Evolutionary conservation across 2,113 vertebrate species (phyloP).

Genomic region (Podiceps cristatus): DNA sequence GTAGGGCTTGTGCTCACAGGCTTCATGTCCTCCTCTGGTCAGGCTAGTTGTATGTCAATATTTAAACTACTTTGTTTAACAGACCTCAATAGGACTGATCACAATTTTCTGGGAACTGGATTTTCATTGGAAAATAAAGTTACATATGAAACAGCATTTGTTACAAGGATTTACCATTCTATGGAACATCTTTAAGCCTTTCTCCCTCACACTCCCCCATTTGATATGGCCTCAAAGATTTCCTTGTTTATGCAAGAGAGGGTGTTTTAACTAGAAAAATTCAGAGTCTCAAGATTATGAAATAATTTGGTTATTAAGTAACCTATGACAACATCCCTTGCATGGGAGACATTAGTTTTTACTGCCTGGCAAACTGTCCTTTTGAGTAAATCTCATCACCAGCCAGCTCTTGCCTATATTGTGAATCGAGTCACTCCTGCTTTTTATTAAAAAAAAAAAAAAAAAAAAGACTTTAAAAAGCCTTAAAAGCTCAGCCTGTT

Average conservation of each 20-base stretch:
- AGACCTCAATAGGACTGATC: background rate
- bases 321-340: background rate
- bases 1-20: background rate
- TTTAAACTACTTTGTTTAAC: background rate
- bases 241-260: background rate
- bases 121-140: background rate
- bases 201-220: background rate
- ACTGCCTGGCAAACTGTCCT: background rate
- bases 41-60: background rate
- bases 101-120: background rate
- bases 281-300: background rate
- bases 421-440: background rate
- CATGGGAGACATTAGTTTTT: background rate
- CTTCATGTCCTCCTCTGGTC: background rate
- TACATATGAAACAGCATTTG: background rate
- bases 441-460: background rate
- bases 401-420: background rate
- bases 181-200: background rate
- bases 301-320: background rate
- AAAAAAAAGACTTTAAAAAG: background rate
- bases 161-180: background rate
- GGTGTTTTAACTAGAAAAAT: background rate
- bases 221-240: fast-evolving
- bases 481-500: background rate
- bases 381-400: background rate